Percentiles rank a stretch among this genome's conserved stretches.
Conservation (phyloP, 2,797 vertebrate species). For the Sternotherus odoratus region DNA sequence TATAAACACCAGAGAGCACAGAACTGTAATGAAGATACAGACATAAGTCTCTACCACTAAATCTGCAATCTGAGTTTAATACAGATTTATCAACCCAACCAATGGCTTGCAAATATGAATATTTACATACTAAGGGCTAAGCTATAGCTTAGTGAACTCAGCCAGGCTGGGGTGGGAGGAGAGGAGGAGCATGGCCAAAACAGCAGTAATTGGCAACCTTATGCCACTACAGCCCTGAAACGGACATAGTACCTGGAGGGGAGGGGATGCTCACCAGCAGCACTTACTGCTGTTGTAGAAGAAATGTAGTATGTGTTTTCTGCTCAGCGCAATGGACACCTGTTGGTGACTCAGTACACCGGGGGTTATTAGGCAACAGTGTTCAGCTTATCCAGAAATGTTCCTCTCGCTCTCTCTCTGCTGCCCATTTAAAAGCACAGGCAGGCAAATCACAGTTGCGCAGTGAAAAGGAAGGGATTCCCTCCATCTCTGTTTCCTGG, state of each 20-base stretch:
- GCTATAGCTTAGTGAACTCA: background rate
- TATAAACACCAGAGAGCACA: background rate
- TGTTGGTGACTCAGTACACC: background rate
- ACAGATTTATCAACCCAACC: too few species aligned
- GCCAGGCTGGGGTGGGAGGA: background rate
- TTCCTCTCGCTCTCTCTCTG: background rate
- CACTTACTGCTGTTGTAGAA: background rate
- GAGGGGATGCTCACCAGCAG: background rate
- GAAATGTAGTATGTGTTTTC: background rate
- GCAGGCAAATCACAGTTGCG: background rate
- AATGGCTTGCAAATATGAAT: too few species aligned
- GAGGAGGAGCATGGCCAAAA: background rate
- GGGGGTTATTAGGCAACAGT: background rate
- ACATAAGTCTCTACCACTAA: background rate
- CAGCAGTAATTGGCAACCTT: background rate
- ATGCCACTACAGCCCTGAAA: background rate
- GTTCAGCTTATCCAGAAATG: slow-evolving; percentile 25
- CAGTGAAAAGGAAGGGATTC: background rate
- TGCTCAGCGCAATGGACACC: background rate
- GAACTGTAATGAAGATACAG: background rate
- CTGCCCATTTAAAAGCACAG: background rate
- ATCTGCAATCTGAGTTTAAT: too few species aligned
- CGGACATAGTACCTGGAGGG: background rate
- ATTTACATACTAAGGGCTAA: too few species aligned
- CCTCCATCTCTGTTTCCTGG: fast-evolving